A percentile compares a stretch with the other conserved stretches of the same genome.
These are phyloP conservation scores for Paralichthys olivaceus DNA, from an alignment of 2,113 vertebrate species.

Conservation along the genomic window DNA sequence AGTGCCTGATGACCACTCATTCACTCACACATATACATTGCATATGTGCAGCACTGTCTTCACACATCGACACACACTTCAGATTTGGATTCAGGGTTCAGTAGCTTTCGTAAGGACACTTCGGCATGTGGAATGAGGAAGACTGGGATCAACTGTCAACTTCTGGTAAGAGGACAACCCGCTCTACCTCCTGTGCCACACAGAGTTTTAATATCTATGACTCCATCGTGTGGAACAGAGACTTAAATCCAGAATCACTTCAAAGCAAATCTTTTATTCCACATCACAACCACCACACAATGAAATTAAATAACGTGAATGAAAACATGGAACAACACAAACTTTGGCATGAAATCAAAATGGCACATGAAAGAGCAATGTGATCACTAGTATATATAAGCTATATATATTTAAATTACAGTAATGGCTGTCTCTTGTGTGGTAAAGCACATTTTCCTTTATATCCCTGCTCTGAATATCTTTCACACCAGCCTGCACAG, in stretches of 20 bases:
- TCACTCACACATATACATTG: too few species aligned
- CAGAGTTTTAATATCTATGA: too few species aligned
- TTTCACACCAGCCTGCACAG: constrained; percentile 49
- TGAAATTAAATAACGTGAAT: constrained; percentile 75
- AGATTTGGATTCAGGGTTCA: too few species aligned
- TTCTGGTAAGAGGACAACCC: too few species aligned
- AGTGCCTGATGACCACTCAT: too few species aligned
- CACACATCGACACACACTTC: too few species aligned
- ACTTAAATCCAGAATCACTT: not conserved
- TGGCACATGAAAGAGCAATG: constrained; percentile 63
- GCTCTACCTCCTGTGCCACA: too few species aligned
- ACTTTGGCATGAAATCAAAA: constrained; percentile 82
- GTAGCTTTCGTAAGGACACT: too few species aligned
- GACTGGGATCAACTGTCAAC: too few species aligned
- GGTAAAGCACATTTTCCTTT: constrained; percentile 41
- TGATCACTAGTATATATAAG: constrained; percentile 38
- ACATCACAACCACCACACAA: constrained; percentile 71
- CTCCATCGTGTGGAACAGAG: too few species aligned
- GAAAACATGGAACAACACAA: constrained; percentile 75
- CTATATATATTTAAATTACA: constrained; percentile 50
- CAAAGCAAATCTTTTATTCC: constrained; percentile 65
- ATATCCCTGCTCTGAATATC: constrained; percentile 56
- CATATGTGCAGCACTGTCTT: too few species aligned
- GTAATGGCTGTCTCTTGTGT: constrained; percentile 46
- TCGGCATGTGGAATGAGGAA: too few species aligned